Evolutionary conservation across 2,797 vertebrate genomes (phyloP).

Genomic region (Acanthurus lineatus): DNA sequence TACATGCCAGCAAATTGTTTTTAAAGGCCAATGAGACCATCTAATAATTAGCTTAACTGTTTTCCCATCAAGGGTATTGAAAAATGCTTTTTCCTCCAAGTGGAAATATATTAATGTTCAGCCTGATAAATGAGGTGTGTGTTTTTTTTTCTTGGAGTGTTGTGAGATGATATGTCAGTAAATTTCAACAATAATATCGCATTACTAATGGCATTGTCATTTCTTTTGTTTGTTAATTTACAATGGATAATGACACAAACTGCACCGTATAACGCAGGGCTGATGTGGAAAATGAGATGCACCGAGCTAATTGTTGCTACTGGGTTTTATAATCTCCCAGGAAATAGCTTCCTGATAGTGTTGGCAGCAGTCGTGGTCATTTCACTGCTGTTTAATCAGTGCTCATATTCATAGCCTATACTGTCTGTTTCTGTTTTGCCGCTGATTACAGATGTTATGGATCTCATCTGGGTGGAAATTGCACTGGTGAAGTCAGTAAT

Average conservation of each 20-base stretch:
- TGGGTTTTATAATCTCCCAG: conserved; percentile 29
- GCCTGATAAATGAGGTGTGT: conserved; percentile 40
- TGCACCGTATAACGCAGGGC: conserved; percentile 1
- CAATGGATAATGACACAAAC: conserved; percentile 17
- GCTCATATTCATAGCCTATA: conserved; percentile 34
- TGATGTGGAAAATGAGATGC: conserved; percentile 10
- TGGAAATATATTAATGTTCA: conserved; percentile 30
- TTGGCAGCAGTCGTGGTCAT: conserved; percentile 34
- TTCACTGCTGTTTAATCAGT: conserved; percentile 35
- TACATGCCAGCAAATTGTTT: conserved; percentile 41
- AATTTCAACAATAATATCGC: conserved; percentile 15
- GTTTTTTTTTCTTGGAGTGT: conserved; percentile 21
- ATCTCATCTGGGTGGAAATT: conserved; percentile 37
- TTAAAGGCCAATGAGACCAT: conserved; percentile 34
- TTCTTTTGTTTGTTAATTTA: conserved; percentile 37
- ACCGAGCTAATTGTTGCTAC: conserved; percentile 18
- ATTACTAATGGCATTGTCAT: conserved; percentile 27
- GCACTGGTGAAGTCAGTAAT: conserved; percentile 17
- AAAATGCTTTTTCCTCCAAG: conserved; percentile 19
- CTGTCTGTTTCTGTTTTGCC: conserved; percentile 28
- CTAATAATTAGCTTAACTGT: conserved; percentile 42
- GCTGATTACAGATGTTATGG: conserved; percentile 40
- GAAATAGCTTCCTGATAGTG: conserved; percentile 30
- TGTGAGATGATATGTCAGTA: conserved; percentile 28
- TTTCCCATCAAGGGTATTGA: conserved; percentile 38